Percentiles rank a stretch among this genome's conserved stretches.
Conservation (phyloP, 2,797 vertebrate species). For the Allobates femoralis region DNA sequence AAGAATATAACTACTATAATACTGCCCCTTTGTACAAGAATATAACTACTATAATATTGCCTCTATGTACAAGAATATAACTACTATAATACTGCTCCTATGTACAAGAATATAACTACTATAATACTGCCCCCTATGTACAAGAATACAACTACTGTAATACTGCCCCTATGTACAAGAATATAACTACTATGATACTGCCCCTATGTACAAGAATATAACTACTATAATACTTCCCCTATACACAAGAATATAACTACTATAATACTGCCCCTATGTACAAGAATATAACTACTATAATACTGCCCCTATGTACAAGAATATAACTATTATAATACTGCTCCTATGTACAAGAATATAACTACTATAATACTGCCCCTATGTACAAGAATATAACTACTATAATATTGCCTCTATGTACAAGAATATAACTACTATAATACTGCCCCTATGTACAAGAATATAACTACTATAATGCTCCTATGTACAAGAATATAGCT, state of each 20-base stretch:
- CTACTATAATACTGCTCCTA: constrained; percentile 18
- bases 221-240: no score
- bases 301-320: not conserved
- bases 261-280: constrained; percentile 6
- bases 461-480: constrained; percentile 1
- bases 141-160: no score
- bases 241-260: no score
- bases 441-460: not conserved
- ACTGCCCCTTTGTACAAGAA: not conserved
- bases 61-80: constrained; percentile 1
- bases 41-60: not conserved
- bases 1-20: constrained; percentile 11
- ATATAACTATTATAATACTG: no score
- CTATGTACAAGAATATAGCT: not conserved
- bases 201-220: no score
- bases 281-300: constrained; percentile 11
- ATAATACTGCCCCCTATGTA: no score
- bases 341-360: no score
- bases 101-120: no score
- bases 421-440: not conserved
- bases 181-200: constrained; percentile 12
- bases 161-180: not conserved
- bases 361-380: no score
- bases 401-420: no score
- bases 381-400: no score